These are phyloP conservation scores for Mastomys coucha DNA, from an alignment of 2,113 vertebrate genomes.

Conservation along the genomic window DNA sequence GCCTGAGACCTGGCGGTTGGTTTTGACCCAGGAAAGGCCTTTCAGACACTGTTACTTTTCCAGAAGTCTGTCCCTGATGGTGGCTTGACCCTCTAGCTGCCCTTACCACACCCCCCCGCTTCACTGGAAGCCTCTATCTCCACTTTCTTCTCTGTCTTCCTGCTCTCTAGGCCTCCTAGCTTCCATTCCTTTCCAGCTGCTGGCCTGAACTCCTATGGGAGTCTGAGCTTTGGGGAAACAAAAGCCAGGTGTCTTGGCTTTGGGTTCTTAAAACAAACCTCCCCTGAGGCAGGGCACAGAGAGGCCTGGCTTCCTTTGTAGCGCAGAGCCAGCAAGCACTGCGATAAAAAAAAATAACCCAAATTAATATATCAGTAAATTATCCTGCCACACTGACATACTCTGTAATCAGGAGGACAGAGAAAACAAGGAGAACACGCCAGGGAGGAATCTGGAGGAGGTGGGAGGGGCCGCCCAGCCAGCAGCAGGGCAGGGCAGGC, in stretches of 20 bases:
- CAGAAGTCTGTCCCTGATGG: background rate
- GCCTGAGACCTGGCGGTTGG: background rate
- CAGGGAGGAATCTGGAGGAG: constrained; percentile 53
- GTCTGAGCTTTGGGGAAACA: constrained; percentile 60
- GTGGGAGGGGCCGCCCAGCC: background rate
- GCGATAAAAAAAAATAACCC: constrained; percentile 61
- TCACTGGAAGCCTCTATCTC: background rate
- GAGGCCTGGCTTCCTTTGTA: constrained; percentile 69
- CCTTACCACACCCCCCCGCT: background rate
- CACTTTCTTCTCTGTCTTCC: no score
- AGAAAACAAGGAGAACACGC: constrained; percentile 20
- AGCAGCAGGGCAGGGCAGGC: background rate
- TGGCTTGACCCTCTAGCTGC: background rate
- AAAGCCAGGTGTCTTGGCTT: constrained; percentile 79
- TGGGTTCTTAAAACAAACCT: constrained; percentile 67
- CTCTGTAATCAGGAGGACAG: constrained; percentile 75
- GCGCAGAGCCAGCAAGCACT: constrained; percentile 12
- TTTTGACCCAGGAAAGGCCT: background rate
- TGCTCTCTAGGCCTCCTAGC: background rate
- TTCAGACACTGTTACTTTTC: fast-evolving
- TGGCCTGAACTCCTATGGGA: background rate
- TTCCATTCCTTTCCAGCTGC: background rate
- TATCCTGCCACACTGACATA: constrained; percentile 60
- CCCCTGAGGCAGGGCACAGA: constrained; percentile 54
- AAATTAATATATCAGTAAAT: constrained; percentile 80